Percentiles rank a stretch among this genome's conserved stretches.
Conservation (phyloP, 2,113 vertebrate species). For the Reinhardtius hippoglossoides region DNA sequence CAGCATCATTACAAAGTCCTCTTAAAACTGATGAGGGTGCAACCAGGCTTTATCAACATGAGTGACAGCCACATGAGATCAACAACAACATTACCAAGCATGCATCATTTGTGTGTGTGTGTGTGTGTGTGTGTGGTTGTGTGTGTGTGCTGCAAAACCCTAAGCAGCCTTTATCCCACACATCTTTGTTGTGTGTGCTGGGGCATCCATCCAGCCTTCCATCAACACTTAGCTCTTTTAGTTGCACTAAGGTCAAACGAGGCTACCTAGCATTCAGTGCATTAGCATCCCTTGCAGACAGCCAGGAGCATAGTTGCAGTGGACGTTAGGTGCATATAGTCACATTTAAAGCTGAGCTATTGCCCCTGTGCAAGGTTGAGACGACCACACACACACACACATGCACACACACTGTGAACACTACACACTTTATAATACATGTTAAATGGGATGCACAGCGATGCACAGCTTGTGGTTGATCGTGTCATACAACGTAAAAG, state of each 20-base stretch:
- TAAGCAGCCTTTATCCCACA: slow-evolving; percentile 1
- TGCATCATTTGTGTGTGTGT: not conserved
- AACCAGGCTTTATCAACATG: not conserved
- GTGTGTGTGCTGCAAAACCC: slow-evolving; percentile 13
- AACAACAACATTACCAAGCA: not conserved
- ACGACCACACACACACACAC: slow-evolving; percentile 5
- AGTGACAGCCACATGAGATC: slow-evolving; percentile 6
- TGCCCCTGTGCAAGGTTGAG: not conserved
- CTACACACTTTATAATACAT: not conserved
- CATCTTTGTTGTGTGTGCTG: not conserved
- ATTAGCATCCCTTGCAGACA: slow-evolving; percentile 14
- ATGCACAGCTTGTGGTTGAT: slow-evolving; percentile 1
- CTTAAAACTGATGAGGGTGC: slow-evolving; percentile 1
- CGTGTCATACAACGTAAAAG: slow-evolving; percentile 18
- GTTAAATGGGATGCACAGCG: not conserved
- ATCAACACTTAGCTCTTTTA: slow-evolving; percentile 18
- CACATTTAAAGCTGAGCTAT: slow-evolving; percentile 8
- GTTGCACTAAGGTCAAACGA: slow-evolving; percentile 52
- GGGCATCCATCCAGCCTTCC: slow-evolving; percentile 10
- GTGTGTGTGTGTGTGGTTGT: not conserved
- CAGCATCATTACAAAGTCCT: slow-evolving; percentile 14
- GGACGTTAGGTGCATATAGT: not conserved
- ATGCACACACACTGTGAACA: slow-evolving; percentile 1
- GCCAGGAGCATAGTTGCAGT: not conserved
- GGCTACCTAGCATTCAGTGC: slow-evolving; percentile 25